Conservation (phyloP, 2,797 vertebrate species). For the Otus scops region DNA sequence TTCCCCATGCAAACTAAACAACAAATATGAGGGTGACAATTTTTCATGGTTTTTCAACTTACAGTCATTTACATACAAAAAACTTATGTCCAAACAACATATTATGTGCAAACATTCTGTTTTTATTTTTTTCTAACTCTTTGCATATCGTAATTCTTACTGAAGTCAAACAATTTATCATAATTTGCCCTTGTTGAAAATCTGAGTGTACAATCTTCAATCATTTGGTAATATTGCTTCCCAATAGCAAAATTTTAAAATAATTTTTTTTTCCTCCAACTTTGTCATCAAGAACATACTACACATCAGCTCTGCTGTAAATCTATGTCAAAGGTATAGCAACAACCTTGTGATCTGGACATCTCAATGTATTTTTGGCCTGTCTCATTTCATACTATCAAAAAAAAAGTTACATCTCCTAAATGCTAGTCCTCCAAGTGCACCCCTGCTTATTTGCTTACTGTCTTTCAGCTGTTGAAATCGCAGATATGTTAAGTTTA, state of each 20-base stretch:
- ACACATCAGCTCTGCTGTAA: not conserved
- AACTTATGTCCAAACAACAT: not conserved
- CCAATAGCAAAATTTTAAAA: not conserved
- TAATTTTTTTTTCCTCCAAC: not conserved
- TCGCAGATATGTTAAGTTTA: not conserved
- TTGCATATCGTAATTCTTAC: not conserved
- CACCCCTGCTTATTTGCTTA: not conserved
- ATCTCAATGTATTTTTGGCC: not conserved
- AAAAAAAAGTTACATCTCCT: not conserved
- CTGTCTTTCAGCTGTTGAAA: not conserved
- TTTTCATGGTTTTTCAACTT: not conserved
- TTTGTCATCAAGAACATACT: not conserved
- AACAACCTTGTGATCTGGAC: not conserved
- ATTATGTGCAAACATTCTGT: not conserved
- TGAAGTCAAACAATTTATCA: not conserved
- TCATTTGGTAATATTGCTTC: not conserved
- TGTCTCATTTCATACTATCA: not conserved
- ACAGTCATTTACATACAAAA: not conserved
- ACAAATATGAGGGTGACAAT: not conserved
- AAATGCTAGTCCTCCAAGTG: not conserved
- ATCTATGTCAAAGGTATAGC: accelerated
- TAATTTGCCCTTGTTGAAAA: not conserved
- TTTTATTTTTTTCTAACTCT: not conserved
- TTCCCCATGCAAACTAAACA: not conserved
- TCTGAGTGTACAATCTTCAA: not conserved